phyloP scores from a whole-genome alignment of 2,888 invertebrate species.

The Glomeris marginata region DNA sequence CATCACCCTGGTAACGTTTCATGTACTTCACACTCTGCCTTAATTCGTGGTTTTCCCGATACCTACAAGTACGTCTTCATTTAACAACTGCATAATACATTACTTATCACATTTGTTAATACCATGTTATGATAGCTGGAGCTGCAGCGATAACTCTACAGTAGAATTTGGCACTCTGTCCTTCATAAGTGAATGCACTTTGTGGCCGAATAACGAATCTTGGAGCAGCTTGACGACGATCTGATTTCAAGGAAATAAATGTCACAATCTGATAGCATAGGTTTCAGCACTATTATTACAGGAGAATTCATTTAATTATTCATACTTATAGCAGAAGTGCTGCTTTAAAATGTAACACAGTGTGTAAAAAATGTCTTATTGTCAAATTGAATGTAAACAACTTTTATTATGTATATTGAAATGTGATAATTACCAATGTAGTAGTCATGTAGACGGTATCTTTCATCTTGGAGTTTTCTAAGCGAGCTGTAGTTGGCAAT shows the following conservation, averaged over 20 bases:
- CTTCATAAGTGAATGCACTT: slow-evolving; percentile 91
- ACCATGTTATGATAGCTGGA: slow-evolving; percentile 88
- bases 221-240: slow-evolving; percentile 94
- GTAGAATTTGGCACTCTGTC: slow-evolving; percentile 92
- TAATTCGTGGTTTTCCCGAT: slow-evolving; percentile 78
- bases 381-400: background rate
- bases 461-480: slow-evolving; percentile 85
- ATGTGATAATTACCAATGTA: slow-evolving; percentile 56
- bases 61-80: slow-evolving; percentile 25
- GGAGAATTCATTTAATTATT: too few relatives aligned
- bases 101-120: slow-evolving; percentile 12
- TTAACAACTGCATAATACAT: background rate
- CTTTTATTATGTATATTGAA: background rate
- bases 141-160: slow-evolving; percentile 92
- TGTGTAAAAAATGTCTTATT: too few relatives aligned
- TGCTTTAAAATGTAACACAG: background rate
- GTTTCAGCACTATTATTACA: too few relatives aligned
- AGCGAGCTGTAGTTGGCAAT: slow-evolving; percentile 95
- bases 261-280: too few relatives aligned
- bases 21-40: slow-evolving; percentile 97
- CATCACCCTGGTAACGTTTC: slow-evolving; percentile 92
- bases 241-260: slow-evolving; percentile 34
- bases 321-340: too few relatives aligned
- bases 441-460: slow-evolving; percentile 91
- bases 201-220: slow-evolving; percentile 94